phyloP scores from a whole-genome alignment of 2,113 vertebrate genomes.

The Festucalex cinctus region DNA sequence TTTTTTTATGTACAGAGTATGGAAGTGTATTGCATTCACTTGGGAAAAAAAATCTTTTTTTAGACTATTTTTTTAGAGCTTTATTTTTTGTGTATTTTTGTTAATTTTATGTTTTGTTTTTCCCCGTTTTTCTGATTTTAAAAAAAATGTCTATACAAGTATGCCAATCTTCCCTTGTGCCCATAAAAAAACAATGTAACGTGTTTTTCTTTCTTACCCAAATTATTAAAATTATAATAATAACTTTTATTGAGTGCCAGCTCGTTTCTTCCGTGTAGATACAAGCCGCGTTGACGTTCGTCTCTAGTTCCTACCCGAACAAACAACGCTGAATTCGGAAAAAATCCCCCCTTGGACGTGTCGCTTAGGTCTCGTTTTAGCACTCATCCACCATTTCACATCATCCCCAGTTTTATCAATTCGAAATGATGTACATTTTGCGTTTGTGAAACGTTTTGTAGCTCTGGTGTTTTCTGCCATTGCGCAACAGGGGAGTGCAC shows the following conservation, averaged over 20 bases:
- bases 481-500: conserved; percentile 46
- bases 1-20: no score
- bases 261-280: conserved; percentile 23
- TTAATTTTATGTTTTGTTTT: no score
- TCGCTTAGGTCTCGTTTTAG: background rate
- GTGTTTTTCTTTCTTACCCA: no score
- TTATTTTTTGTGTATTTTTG: no score
- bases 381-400: background rate
- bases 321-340: conserved; percentile 42
- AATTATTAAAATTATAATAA: no score
- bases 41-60: no score
- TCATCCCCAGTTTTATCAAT: background rate
- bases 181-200: no score
- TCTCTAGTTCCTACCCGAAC: conserved; percentile 46
- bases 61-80: no score
- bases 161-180: no score
- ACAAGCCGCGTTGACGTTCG: background rate
- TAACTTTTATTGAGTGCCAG: background rate
- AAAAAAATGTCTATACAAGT: background rate
- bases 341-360: background rate
- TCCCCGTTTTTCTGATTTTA: no score
- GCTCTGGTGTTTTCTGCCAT: background rate
- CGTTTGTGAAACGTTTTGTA: background rate
- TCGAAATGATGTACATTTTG: background rate
- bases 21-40: no score